Percentiles rank a stretch among this genome's conserved stretches.
phyloP scores from a whole-genome alignment of 2,888 invertebrate species.

The Ectobius pallidus region DNA sequence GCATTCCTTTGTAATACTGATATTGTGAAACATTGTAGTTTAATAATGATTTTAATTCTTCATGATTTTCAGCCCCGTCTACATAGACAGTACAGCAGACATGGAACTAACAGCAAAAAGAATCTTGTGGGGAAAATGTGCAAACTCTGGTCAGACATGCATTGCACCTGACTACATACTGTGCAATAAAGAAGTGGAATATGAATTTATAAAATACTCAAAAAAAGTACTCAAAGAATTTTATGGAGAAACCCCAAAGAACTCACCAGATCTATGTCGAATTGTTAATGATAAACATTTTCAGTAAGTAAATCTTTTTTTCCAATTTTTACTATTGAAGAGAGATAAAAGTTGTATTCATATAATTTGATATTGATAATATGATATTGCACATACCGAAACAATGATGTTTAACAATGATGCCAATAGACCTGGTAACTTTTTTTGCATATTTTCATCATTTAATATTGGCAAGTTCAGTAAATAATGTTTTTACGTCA shows the following conservation, averaged over 20 bases:
- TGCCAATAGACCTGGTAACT: too few relatives aligned
- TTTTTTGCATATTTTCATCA: too few relatives aligned
- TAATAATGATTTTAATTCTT: too few relatives aligned
- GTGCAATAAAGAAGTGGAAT: slow-evolving; percentile 78
- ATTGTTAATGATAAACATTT: slow-evolving; percentile 88
- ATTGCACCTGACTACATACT: slow-evolving; percentile 95
- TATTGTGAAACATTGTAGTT: too few relatives aligned
- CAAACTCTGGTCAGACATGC: slow-evolving; percentile 95
- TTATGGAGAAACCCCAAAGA: slow-evolving; percentile 81
- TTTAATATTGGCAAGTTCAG: too few relatives aligned
- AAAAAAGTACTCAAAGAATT: slow-evolving; percentile 75
- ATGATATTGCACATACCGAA: too few relatives aligned
- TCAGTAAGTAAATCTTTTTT: slow-evolving; percentile 61
- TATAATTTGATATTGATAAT: too few relatives aligned
- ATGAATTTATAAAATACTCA: slow-evolving; percentile 68
- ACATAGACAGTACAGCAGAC: slow-evolving; percentile 84
- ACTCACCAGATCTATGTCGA: slow-evolving; percentile 83
- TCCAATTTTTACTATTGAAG: too few relatives aligned
- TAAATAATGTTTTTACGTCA: too few relatives aligned
- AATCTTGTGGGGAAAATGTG: slow-evolving; percentile 92
- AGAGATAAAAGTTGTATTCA: too few relatives aligned
- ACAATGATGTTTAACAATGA: too few relatives aligned
- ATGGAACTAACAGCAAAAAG: slow-evolving; percentile 79
- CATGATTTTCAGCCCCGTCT: slow-evolving; percentile 86
- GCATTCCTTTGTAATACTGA: too few relatives aligned